These are phyloP conservation scores for Cataglyphis livida DNA, from an alignment of 2,888 invertebrate genomes.

Conservation along the genomic window DNA sequence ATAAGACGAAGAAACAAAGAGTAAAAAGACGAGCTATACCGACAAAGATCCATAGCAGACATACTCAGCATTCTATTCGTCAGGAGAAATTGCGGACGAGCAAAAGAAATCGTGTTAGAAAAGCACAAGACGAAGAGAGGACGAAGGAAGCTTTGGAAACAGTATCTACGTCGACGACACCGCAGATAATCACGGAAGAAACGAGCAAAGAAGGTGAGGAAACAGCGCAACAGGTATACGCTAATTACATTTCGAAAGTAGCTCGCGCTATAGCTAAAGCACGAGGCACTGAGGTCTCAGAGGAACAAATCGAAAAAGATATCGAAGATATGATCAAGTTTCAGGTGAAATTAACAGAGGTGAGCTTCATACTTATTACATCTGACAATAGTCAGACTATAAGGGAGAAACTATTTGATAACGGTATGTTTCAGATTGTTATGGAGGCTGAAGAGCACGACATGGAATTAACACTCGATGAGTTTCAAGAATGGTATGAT, in stretches of 20 bases:
- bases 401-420: neutral
- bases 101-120: constrained; percentile 11
- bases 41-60: neutral
- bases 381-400: neutral
- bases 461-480: neutral
- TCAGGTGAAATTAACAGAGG: constrained; percentile 53
- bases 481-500: constrained; percentile 52
- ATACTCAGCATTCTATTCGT: neutral
- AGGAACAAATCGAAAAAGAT: constrained; percentile 63
- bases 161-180: neutral
- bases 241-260: constrained; percentile 59
- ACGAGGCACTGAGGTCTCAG: constrained; percentile 62
- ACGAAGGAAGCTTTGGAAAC: neutral
- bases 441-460: accelerated
- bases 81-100: neutral
- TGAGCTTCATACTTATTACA: constrained; percentile 16
- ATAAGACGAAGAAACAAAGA: neutral
- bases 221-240: neutral
- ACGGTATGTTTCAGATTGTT: constrained; percentile 25
- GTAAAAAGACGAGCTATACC: neutral
- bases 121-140: neutral
- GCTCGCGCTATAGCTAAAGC: constrained; percentile 62
- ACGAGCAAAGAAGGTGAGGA: neutral
- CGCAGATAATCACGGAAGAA: neutral
- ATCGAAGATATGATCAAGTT: constrained; percentile 71